Conservation (phyloP, 2,888 invertebrate species). For the Thereva unica region DNA sequence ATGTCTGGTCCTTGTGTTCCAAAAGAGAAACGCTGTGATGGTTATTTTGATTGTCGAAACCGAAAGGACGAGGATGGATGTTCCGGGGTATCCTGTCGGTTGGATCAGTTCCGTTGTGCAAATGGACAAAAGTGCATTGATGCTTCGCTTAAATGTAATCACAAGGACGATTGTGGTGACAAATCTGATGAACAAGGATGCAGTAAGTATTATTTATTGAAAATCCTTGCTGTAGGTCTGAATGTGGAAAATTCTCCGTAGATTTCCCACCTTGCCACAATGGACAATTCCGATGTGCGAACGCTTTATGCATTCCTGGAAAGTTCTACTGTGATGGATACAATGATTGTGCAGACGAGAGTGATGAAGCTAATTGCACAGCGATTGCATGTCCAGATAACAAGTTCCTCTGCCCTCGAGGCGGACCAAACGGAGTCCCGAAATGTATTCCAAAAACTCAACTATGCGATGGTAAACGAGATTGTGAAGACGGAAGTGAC, state of each 20-base stretch:
- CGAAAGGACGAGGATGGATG: conserved; percentile 82
- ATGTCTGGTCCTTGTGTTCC: conserved; percentile 81
- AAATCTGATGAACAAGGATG: conserved; percentile 89
- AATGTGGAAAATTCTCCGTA: conserved; percentile 50
- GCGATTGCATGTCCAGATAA: conserved; percentile 85
- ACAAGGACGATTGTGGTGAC: conserved; percentile 88
- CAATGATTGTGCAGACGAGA: conserved; percentile 89
- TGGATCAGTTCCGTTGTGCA: conserved; percentile 86
- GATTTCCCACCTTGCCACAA: conserved; percentile 87
- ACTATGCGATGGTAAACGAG: conserved; percentile 87
- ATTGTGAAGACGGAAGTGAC: conserved; percentile 90
- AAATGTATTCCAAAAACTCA: conserved; percentile 87
- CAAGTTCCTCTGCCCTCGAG: conserved; percentile 86
- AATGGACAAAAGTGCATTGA: conserved; percentile 82
- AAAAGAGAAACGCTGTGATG: conserved; percentile 88
- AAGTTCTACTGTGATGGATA: conserved; percentile 81
- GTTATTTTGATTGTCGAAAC: conserved; percentile 84
- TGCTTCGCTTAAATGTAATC: conserved; percentile 77
- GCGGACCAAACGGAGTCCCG: conserved; percentile 71
- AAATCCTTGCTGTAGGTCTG: not conserved
- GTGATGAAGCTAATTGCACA: conserved; percentile 87
- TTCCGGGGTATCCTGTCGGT: conserved; percentile 69
- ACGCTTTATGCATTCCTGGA: conserved; percentile 89
- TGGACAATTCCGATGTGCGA: conserved; percentile 90
- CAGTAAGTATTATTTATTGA: conserved; percentile 64